phyloP scores from a whole-genome alignment of 2,113 vertebrate species.

The Serilophus lunatus region DNA sequence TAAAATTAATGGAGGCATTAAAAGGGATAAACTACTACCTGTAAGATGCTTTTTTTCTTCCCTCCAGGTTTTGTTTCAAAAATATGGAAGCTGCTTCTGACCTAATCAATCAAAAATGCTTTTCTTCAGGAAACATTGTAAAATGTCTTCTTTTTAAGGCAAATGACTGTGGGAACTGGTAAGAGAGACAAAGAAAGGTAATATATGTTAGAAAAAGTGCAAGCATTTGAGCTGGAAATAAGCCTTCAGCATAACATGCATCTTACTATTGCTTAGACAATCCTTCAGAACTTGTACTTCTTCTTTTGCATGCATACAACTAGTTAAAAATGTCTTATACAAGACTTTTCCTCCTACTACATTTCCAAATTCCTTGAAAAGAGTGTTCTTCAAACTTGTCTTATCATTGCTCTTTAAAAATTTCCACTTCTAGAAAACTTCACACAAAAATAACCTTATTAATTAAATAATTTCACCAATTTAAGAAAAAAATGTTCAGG shows the following conservation, averaged over 20 bases:
- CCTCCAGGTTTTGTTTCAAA: not conserved
- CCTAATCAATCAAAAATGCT: constrained; percentile 10
- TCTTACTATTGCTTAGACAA: not conserved
- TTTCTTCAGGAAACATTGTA: not conserved
- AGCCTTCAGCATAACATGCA: not conserved
- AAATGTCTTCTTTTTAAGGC: not conserved
- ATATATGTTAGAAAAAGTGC: not conserved
- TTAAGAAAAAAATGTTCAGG: not conserved
- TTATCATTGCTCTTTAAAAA: not conserved
- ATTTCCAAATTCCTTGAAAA: not conserved
- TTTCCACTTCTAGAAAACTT: not conserved
- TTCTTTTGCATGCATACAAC: not conserved
- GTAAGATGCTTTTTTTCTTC: not conserved
- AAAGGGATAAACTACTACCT: constrained; percentile 26
- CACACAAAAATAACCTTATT: not conserved
- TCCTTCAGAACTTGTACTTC: not conserved
- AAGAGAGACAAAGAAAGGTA: not conserved
- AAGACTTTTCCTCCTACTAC: not conserved
- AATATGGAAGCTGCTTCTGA: not conserved
- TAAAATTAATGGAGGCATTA: constrained; percentile 36
- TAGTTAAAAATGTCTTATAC: not conserved
- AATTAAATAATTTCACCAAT: not conserved
- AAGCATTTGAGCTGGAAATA: constrained; percentile 19
- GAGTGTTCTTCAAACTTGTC: not conserved
- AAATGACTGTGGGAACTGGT: not conserved